These are phyloP conservation scores for Heliconius hermathena DNA, from an alignment of 1,140 invertebrate species.

Conservation along the genomic window DNA sequence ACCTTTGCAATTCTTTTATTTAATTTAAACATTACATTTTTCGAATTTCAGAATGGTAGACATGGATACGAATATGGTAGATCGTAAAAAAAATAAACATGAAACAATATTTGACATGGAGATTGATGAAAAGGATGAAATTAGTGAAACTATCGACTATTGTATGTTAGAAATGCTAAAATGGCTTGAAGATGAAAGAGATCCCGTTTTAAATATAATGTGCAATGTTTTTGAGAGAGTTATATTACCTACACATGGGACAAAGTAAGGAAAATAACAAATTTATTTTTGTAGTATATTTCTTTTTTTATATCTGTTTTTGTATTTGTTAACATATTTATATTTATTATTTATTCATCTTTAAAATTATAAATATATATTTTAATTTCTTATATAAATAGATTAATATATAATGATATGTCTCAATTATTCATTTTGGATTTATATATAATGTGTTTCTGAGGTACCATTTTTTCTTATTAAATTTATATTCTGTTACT, in stretches of 20 bases:
- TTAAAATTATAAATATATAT: too few species aligned
- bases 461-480: too few species aligned
- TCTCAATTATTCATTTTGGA: too few species aligned
- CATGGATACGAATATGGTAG: constrained; percentile 74
- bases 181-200: constrained; percentile 75
- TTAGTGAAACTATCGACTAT: constrained; percentile 68
- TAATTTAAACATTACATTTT: not conserved
- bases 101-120: constrained; percentile 75
- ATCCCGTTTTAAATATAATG: constrained; percentile 60
- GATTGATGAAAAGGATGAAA: constrained; percentile 60
- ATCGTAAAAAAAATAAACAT: constrained; percentile 58
- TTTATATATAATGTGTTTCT: too few species aligned
- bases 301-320: not conserved
- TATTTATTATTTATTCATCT: not conserved
- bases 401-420: too few species aligned
- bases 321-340: not conserved
- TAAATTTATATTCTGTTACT: too few species aligned
- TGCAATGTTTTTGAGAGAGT: constrained; percentile 76
- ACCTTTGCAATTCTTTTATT: too few species aligned
- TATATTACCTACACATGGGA: constrained; percentile 76
- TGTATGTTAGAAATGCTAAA: constrained; percentile 77
- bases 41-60: constrained; percentile 63
- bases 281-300: not conserved
- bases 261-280: constrained; percentile 52
- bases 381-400: too few species aligned